These are phyloP conservation scores for Sander vitreus DNA, from an alignment of 2,113 vertebrate species.

Conservation along the genomic window DNA sequence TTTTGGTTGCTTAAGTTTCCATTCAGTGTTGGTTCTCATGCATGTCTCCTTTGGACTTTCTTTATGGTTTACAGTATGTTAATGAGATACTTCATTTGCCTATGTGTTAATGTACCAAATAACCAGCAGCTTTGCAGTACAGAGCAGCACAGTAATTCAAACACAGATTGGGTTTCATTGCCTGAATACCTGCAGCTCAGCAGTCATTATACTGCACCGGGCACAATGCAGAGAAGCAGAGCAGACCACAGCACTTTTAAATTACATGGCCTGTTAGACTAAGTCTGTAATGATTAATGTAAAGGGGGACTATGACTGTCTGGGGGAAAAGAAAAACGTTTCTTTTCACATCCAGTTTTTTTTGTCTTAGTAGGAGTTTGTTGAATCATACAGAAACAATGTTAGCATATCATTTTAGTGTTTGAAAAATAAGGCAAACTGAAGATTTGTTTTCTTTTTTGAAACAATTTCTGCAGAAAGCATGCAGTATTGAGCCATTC, in stretches of 20 bases:
- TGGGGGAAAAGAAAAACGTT: conserved; percentile 6
- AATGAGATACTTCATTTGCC: conserved; percentile 22
- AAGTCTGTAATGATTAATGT: conserved; percentile 28
- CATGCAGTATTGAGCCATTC: not conserved
- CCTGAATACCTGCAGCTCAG: conserved; percentile 50
- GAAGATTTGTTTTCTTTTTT: not conserved
- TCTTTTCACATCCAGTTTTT: not conserved
- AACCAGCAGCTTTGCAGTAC: conserved; percentile 31
- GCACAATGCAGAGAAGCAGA: conserved; percentile 41
- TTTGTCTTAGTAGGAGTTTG: not conserved
- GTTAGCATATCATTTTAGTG: not conserved
- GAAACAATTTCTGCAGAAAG: not conserved
- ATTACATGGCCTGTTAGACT: conserved; percentile 4
- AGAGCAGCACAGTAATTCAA: not conserved
- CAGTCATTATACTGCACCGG: conserved; percentile 33
- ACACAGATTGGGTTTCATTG: conserved; percentile 41
- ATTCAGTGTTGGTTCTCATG: not conserved
- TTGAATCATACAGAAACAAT: not conserved
- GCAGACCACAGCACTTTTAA: conserved; percentile 42
- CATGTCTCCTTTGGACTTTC: conserved; percentile 29
- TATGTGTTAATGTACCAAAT: conserved; percentile 44
- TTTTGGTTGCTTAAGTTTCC: not conserved
- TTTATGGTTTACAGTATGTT: conserved; percentile 12
- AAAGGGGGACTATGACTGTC: not conserved
- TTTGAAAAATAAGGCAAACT: not conserved